phyloP scores from a whole-genome alignment of 2,797 vertebrate species.

The Phoeniculus purpureus region DNA sequence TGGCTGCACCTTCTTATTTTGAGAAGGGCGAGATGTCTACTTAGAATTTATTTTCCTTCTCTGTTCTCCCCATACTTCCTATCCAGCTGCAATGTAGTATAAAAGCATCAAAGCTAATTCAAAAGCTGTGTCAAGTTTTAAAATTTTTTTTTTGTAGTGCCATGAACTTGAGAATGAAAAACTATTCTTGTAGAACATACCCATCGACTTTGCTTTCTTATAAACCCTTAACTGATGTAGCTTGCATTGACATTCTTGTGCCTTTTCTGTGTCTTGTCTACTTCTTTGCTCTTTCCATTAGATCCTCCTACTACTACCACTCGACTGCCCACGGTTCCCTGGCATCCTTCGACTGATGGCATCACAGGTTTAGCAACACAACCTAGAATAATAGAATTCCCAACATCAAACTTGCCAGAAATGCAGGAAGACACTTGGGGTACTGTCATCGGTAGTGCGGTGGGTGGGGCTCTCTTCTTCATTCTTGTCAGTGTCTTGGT shows the following conservation, averaged over 20 bases:
- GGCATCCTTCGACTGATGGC: conserved; percentile 81
- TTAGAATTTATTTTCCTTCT: neutral
- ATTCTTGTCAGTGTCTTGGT: conserved; percentile 87
- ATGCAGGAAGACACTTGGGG: conserved; percentile 87
- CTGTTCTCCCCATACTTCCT: neutral
- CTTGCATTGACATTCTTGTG: conserved; percentile 94
- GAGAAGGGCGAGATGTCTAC: neutral
- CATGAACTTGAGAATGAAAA: conserved; percentile 80
- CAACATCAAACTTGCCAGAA: conserved; percentile 87
- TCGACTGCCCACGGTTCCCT: conserved; percentile 86
- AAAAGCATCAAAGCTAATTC: neutral
- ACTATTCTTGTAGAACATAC: conserved; percentile 75
- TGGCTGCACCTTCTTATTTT: neutral
- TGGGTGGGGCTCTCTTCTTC: conserved; percentile 91
- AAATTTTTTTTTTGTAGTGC: neutral
- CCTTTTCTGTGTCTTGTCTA: conserved; percentile 92
- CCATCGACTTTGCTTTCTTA: conserved; percentile 81
- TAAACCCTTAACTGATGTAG: conserved; percentile 84
- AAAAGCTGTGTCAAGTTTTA: neutral
- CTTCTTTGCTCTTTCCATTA: conserved; percentile 88
- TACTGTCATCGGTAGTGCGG: conserved; percentile 87
- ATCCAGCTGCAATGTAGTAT: neutral
- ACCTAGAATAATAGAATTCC: conserved; percentile 81
- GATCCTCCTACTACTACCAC: conserved; percentile 94
- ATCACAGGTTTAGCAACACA: conserved; percentile 82